phyloP scores from a whole-genome alignment of 1,140 invertebrate genomes.

The Drosophila teissieri region DNA sequence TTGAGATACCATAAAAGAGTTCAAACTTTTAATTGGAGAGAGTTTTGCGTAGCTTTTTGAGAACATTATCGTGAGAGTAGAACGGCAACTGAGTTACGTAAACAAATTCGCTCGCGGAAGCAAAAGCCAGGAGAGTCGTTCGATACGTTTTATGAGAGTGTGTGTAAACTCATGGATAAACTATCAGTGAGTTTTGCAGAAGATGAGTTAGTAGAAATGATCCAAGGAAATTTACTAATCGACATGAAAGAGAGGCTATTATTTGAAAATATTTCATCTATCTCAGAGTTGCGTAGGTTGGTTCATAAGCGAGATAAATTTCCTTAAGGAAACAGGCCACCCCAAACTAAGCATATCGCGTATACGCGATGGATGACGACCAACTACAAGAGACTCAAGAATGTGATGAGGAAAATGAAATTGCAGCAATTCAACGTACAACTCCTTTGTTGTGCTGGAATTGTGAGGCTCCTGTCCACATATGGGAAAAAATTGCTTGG shows the following conservation, averaged over 20 bases:
- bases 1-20: slow-evolving; percentile 2
- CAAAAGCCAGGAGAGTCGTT: no score
- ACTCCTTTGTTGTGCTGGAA: neutral
- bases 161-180: no score
- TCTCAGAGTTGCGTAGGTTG: neutral
- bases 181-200: no score
- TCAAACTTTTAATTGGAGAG: neutral
- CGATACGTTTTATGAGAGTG: no score
- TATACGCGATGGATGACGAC: neutral
- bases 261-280: neutral
- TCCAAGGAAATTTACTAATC: no score
- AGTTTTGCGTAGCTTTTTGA: neutral
- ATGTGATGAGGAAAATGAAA: neutral
- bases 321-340: neutral
- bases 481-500: slow-evolving; percentile 4
- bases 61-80: no score
- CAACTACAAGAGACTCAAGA: neutral
- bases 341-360: neutral
- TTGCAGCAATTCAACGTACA: no score
- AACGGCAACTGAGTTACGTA: no score
- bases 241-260: no score
- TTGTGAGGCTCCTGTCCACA: neutral
- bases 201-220: no score
- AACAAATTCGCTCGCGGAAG: no score
- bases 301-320: neutral